Base-by-base conservation (phyloP, 1,140 invertebrate species). In the Eulimnadia texana region DNA sequence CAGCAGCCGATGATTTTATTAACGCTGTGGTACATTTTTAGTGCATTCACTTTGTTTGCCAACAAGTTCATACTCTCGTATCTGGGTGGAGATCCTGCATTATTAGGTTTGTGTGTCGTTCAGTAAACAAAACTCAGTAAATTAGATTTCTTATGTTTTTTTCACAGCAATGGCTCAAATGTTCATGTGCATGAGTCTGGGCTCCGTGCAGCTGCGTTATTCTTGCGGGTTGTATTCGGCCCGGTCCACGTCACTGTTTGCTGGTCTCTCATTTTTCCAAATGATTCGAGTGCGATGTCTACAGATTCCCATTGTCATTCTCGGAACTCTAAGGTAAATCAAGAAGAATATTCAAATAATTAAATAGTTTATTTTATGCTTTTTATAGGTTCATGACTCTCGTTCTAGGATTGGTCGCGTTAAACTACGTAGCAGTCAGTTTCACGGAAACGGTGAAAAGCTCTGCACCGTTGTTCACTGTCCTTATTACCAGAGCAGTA, bases 401-500 rank as follows among this genome's bases (percentile, higher is more conserved):
- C 51, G 76, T 89, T 58, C 71, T 84, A 69, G 87, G 87, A 61
- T 72, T 90, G 63, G 77, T 89, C 49, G 84, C 88, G 9, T 75
- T 90, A 42, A 88, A 88, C 76, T 89, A 84, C 75, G 85, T 90
- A 58, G 84, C 87, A 58, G 86, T 90, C 24, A 88, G 85, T 72
- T 90, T 90, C 73, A 88, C 86, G 33, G 88, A 90, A 73, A 90
- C 87, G 20, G 85, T 90, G 19, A 90, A 90, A 73, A 88, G 85
- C 74, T 88, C 86, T 24, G 87, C 87, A 23, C 88, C 88, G 61
- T 74, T 90, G 28, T 90, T 90, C 70, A 90, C 88, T 50, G 86
- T 90, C 58, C 71, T 88, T 42, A 86, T 90, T 66, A 84, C 86
- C 50, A 78, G 81, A 74, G 73, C 83, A 71, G 72, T 82, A 20